Evolutionary conservation across 2,113 vertebrate genomes (phyloP).

Genomic region (Labrus mixtus): DNA sequence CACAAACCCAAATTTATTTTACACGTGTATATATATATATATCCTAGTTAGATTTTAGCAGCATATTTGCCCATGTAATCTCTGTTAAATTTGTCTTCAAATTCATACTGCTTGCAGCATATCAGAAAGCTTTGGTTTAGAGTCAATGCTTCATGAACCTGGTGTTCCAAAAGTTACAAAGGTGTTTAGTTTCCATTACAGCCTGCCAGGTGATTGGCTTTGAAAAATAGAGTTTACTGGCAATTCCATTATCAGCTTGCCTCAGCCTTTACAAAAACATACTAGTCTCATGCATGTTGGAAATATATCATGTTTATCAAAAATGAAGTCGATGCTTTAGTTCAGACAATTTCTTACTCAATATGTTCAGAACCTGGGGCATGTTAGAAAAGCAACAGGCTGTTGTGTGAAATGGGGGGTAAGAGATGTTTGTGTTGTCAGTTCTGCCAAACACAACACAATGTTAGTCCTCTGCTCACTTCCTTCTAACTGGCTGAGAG

Average conservation of each 20-base stretch:
- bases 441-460: neutral
- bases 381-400: neutral
- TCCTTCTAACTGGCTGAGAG: slow-evolving; percentile 5
- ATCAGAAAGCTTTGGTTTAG: too few relatives aligned
- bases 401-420: neutral
- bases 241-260: slow-evolving; percentile 16
- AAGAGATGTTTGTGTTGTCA: neutral
- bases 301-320: neutral
- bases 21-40: too few relatives aligned
- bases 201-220: slow-evolving; percentile 22
- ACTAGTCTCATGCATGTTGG: neutral
- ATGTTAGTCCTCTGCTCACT: neutral
- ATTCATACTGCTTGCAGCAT: neutral
- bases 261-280: neutral
- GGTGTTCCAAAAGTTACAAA: slow-evolving; percentile 37
- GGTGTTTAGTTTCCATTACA: slow-evolving; percentile 27
- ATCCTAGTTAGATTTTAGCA: too few relatives aligned
- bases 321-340: neutral
- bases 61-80: too few relatives aligned
- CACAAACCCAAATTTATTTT: too few relatives aligned
- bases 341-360: neutral
- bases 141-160: neutral
- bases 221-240: slow-evolving; percentile 15
- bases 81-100: neutral
- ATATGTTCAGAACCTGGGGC: too few relatives aligned